phyloP scores from a whole-genome alignment of 2,113 vertebrate species.

The Aleadryas rufinucha region DNA sequence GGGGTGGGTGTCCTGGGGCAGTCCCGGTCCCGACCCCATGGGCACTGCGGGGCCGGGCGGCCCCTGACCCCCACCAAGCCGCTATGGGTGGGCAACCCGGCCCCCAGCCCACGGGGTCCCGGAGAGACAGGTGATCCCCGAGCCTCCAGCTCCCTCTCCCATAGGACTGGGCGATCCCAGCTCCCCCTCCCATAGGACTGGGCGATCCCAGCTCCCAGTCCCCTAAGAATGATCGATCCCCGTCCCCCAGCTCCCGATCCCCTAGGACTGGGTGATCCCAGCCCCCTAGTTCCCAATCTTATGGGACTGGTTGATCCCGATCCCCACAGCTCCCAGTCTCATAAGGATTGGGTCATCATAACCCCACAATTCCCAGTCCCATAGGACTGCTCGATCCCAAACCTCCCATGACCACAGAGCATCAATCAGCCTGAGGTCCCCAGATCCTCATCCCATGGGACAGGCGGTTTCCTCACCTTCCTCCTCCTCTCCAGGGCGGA shows the following conservation, averaged over 20 bases:
- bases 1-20: background rate
- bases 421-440: background rate
- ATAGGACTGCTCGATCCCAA: rapidly evolving
- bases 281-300: no score
- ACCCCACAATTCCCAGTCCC: background rate
- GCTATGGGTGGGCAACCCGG: background rate
- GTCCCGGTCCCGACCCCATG: background rate
- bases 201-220: no score
- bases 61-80: no score
- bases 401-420: background rate
- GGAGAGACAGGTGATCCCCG: rapidly evolving
- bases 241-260: rapidly evolving
- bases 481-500: constrained; percentile 77
- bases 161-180: rapidly evolving
- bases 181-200: background rate
- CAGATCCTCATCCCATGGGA: background rate
- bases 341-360: rapidly evolving
- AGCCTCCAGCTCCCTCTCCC: background rate
- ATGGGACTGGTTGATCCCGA: background rate
- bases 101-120: background rate
- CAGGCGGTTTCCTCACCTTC: background rate
- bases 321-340: background rate
- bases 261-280: rapidly evolving
- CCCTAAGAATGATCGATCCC: no score
- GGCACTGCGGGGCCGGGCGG: background rate